Evolutionary conservation across 1,140 invertebrate species (phyloP).

Genomic region (Drosophila triauraria): DNA sequence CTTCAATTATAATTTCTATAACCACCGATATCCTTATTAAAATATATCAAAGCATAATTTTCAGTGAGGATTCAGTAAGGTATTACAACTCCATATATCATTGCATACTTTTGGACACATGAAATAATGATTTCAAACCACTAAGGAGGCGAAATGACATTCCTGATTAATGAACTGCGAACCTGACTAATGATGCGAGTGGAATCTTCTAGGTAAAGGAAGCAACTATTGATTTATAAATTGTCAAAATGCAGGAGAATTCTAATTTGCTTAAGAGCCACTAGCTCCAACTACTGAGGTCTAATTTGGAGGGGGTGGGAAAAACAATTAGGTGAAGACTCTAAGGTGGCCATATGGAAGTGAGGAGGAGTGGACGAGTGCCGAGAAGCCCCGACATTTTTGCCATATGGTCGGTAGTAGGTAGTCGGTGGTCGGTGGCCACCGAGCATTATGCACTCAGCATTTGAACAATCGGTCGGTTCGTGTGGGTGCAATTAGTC

Average conservation of each 20-base stretch:
- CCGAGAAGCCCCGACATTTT: slow-evolving; percentile 22
- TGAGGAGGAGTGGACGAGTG: not conserved
- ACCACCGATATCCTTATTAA: no score
- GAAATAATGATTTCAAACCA: not conserved
- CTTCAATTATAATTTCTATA: no score
- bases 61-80: not conserved
- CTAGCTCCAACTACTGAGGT: not conserved
- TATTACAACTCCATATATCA: not conserved
- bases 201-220: no score
- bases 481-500: slow-evolving; percentile 53
- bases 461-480: slow-evolving; percentile 28
- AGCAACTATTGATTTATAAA: slow-evolving; percentile 12
- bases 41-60: no score
- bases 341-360: slow-evolving; percentile 8
- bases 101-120: not conserved
- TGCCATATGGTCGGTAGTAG: slow-evolving; percentile 9
- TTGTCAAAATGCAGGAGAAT: not conserved
- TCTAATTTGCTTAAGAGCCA: slow-evolving; percentile 1
- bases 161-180: not conserved
- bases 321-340: slow-evolving; percentile 12
- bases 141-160: not conserved
- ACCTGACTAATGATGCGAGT: not conserved
- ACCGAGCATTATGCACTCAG: slow-evolving; percentile 30
- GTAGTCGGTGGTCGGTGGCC: not conserved
- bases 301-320: not conserved